Percentiles rank a stretch among this genome's conserved stretches.
Conservation (phyloP, 2,113 vertebrate genomes). For the Varanus salvator region DNA sequence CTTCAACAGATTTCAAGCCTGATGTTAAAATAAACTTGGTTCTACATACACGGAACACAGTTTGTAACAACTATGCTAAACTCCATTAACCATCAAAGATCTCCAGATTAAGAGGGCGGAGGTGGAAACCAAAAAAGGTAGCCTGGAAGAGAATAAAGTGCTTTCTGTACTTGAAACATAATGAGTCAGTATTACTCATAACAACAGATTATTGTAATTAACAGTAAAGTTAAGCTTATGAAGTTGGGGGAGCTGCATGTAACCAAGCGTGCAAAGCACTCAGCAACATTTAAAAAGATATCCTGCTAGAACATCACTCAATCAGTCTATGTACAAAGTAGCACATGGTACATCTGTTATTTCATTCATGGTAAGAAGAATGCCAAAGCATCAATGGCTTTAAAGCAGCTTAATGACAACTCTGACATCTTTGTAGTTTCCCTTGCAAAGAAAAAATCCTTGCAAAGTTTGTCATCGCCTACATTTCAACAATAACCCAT, state of each 20-base stretch:
- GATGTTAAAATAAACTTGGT: neutral
- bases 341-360: neutral
- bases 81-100: neutral
- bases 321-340: constrained; percentile 8
- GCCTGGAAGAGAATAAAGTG: neutral
- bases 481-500: neutral
- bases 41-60: neutral
- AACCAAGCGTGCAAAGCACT: constrained; percentile 58
- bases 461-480: neutral
- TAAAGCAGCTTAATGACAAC: neutral
- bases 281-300: constrained; percentile 52
- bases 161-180: constrained; percentile 57
- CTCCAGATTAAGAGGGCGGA: neutral
- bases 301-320: constrained; percentile 55
- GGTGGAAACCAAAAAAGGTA: neutral
- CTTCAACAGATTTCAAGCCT: neutral
- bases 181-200: constrained; percentile 68
- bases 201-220: constrained; percentile 70
- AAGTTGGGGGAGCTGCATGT: constrained; percentile 57
- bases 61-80: neutral
- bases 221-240: constrained; percentile 61
- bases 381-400: neutral
- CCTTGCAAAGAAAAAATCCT: neutral
- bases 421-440: too few species aligned
- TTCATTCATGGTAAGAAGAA: neutral